These are phyloP conservation scores for Empidonax alnorum DNA, from an alignment of 2,113 vertebrate species.

Conservation along the genomic window DNA sequence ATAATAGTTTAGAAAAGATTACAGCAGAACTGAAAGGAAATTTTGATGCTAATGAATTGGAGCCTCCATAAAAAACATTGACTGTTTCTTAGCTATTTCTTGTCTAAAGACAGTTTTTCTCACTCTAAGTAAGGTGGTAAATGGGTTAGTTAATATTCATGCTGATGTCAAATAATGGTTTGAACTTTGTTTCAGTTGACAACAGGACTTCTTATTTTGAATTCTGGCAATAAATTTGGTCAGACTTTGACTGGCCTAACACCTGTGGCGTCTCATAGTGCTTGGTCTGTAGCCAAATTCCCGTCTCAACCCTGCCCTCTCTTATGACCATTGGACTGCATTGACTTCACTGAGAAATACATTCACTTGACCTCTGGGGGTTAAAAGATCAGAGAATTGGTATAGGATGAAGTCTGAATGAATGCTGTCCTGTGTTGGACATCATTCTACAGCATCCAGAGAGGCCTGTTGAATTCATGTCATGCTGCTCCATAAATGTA, in stretches of 20 bases:
- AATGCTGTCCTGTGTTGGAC: not conserved
- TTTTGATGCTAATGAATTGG: constrained; percentile 19
- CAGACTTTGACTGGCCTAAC: not conserved
- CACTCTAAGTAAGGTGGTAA: not conserved
- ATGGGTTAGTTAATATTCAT: not conserved
- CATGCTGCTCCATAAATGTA: not conserved
- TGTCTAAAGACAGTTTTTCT: not conserved
- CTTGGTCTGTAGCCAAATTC: not conserved
- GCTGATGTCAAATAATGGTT: not conserved
- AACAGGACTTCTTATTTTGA: not conserved
- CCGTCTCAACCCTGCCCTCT: not conserved
- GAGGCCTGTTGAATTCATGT: not conserved
- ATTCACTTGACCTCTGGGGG: not conserved
- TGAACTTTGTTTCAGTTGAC: not conserved
- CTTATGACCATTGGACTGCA: not conserved
- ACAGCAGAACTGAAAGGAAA: constrained; percentile 10
- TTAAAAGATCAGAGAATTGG: not conserved
- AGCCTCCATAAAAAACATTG: constrained; percentile 7
- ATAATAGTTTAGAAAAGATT: constrained; percentile 29
- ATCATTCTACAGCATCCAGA: not conserved
- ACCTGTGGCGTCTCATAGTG: not conserved
- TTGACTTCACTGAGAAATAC: not conserved
- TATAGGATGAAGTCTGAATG: not conserved
- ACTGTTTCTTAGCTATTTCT: not conserved
- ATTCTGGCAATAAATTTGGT: not conserved